Evolutionary conservation across 2,797 vertebrate genomes (phyloP).

Genomic region (Coluber constrictor): DNA sequence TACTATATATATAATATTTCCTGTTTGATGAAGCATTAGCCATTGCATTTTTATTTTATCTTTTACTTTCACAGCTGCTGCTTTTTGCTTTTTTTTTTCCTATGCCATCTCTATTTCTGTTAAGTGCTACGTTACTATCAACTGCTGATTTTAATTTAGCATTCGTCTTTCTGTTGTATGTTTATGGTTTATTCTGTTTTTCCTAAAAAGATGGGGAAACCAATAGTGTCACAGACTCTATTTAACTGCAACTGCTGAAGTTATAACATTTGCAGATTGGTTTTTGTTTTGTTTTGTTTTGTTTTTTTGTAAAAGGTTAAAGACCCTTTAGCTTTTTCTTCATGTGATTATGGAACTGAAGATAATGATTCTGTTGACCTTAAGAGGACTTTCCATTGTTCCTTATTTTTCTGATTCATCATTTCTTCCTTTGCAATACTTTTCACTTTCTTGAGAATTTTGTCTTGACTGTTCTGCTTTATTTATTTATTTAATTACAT

Average conservation of each 20-base stretch:
- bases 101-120: background rate
- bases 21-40: background rate
- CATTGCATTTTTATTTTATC: background rate
- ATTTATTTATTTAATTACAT: no score
- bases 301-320: background rate
- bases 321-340: slow-evolving; percentile 43
- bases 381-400: slow-evolving; percentile 48
- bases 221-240: background rate
- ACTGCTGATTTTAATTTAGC: background rate
- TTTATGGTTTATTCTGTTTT: background rate
- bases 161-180: background rate
- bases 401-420: slow-evolving; percentile 46
- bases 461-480: slow-evolving; percentile 20
- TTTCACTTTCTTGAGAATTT: background rate
- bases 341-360: slow-evolving; percentile 47
- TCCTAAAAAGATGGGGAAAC: background rate
- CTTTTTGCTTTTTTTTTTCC: background rate
- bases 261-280: background rate
- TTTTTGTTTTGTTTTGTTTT: no score
- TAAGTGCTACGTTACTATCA: background rate
- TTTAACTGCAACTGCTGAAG: background rate
- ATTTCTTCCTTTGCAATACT: slow-evolving; percentile 40
- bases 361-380: slow-evolving; percentile 49
- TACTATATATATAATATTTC: background rate
- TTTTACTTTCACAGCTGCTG: background rate